Conservation (phyloP, 2,888 invertebrate genomes). For the Ferrisia virgata region DNA sequence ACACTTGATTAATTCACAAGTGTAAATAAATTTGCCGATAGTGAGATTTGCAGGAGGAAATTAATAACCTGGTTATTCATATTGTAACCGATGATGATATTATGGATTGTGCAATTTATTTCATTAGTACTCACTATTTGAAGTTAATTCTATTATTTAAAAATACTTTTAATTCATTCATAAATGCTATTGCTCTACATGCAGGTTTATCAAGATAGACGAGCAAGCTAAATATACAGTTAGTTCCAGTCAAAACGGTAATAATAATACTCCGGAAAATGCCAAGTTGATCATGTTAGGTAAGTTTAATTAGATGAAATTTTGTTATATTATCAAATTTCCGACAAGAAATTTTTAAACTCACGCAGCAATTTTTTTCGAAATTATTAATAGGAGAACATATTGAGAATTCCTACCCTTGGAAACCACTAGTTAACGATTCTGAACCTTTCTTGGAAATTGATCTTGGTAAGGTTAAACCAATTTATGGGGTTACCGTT, state of each 20-base stretch:
- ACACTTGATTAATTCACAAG: background rate
- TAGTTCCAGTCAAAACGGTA: conserved; percentile 30
- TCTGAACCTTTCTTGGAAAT: conserved; percentile 68
- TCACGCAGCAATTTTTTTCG: too few species aligned
- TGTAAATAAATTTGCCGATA: background rate
- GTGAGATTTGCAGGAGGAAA: background rate
- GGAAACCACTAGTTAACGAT: conserved; percentile 65
- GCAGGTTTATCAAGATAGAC: background rate
- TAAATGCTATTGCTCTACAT: background rate
- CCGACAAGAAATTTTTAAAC: too few species aligned
- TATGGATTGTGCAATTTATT: too few species aligned
- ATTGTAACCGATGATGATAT: too few species aligned
- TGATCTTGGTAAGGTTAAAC: conserved; percentile 63
- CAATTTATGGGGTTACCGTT: conserved; percentile 70
- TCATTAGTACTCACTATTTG: too few species aligned
- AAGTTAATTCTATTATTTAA: too few species aligned
- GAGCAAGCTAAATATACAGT: conserved; percentile 38
- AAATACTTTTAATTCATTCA: background rate
- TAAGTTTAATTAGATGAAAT: background rate
- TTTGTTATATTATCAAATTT: background rate
- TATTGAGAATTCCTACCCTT: conserved; percentile 57
- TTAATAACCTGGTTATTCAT: background rate
- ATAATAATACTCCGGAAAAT: conserved; percentile 8
- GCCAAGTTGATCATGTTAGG: conserved; percentile 37
- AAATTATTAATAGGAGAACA: background rate